Evolutionary conservation across 2,888 invertebrate species (phyloP).

Genomic region (Hypolimnas misippus): DNA sequence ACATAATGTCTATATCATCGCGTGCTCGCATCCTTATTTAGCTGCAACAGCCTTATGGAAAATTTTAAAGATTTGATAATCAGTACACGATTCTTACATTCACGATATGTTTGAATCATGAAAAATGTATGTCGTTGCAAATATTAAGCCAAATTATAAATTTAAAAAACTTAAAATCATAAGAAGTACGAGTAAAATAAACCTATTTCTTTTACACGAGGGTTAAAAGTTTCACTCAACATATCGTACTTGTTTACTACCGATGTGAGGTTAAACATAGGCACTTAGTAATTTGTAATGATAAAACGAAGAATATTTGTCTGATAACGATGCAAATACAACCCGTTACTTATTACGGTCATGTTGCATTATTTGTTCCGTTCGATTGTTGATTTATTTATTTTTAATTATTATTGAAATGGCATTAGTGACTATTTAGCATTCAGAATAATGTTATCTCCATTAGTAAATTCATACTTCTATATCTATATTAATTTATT

Average conservation of each 20-base stretch:
- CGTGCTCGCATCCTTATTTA: neutral
- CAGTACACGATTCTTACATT: no score
- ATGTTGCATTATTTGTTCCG: conserved; percentile 33
- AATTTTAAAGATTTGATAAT: neutral
- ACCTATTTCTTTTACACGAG: neutral
- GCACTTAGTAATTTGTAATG: conserved; percentile 50
- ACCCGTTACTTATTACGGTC: conserved; percentile 40
- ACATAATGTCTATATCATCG: no score
- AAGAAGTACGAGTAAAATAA: no score
- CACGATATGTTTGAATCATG: no score
- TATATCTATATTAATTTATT: no score
- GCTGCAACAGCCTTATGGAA: neutral
- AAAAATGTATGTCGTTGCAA: no score
- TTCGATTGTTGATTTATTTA: conserved; percentile 11
- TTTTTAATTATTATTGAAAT: neutral
- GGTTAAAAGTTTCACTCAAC: neutral
- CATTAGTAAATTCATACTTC: no score
- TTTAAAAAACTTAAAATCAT: neutral
- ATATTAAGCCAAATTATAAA: no score
- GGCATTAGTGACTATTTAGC: neutral
- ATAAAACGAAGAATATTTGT: conserved; percentile 50
- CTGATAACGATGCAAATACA: conserved; percentile 45
- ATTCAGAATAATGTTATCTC: no score
- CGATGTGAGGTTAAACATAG: conserved; percentile 46
- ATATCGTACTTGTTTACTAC: conserved; percentile 36